Conservation (phyloP, 2,797 vertebrate species). For the Etheostoma perlongum region DNA sequence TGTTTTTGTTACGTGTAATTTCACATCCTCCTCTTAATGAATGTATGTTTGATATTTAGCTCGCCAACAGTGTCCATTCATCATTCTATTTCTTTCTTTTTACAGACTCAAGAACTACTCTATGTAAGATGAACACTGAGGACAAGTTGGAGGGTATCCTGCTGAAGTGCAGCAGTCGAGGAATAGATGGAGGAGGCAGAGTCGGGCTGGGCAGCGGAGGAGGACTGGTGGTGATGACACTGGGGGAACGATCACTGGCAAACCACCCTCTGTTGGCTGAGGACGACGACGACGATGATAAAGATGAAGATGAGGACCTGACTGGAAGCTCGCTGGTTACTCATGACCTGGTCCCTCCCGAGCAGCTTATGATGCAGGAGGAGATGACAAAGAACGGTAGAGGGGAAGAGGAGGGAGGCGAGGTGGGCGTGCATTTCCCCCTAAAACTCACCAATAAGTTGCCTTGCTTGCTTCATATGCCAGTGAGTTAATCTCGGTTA, state of each 20-base stretch:
- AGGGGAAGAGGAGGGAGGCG: conserved; percentile 81
- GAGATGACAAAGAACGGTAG: conserved; percentile 92
- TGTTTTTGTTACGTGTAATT: not conserved
- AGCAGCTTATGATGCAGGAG: conserved; percentile 99
- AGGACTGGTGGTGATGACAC: conserved; percentile 89
- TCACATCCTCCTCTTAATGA: not conserved
- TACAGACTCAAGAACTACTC: conserved; percentile 60
- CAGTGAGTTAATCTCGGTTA: conserved; percentile 86
- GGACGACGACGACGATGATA: conserved; percentile 86
- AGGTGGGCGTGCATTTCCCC: conserved; percentile 89
- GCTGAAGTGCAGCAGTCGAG: conserved; percentile 95
- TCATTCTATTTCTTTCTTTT: conserved; percentile 1
- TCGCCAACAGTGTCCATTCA: not conserved
- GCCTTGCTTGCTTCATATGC: conserved; percentile 93
- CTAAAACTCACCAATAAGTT: conserved; percentile 94
- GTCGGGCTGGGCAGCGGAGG: conserved; percentile 73
- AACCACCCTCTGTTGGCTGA: conserved; percentile 92
- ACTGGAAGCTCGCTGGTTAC: conserved; percentile 90
- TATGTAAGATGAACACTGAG: conserved; percentile 95
- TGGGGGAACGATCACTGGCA: conserved; percentile 91
- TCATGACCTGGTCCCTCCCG: conserved; percentile 95
- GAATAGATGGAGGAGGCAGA: conserved; percentile 80
- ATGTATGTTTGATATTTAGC: not conserved
- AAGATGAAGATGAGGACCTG: conserved; percentile 89
- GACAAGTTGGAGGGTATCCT: conserved; percentile 97